A percentile compares a stretch with the other conserved stretches of the same genome.
These are phyloP conservation scores for Girardinus metallicus DNA, from an alignment of 2,797 vertebrate species.

Conservation along the genomic window DNA sequence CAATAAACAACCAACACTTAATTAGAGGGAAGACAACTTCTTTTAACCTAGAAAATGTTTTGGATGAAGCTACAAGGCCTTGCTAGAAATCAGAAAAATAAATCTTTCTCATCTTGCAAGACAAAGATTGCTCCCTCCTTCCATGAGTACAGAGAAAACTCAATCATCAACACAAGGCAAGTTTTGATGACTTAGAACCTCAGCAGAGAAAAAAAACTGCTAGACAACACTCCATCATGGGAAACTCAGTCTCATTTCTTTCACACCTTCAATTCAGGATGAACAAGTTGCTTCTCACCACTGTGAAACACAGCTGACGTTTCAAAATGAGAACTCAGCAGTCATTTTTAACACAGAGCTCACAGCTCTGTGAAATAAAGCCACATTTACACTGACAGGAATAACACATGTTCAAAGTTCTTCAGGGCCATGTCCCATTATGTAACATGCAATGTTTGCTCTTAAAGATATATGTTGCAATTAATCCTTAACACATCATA, in stretches of 20 bases:
- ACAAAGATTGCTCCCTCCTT: conserved; percentile 20
- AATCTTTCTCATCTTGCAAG: background rate
- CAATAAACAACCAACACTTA: background rate
- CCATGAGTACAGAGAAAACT: conserved; percentile 37
- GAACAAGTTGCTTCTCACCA: conserved; percentile 12
- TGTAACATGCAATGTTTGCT: conserved; percentile 47
- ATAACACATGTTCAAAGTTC: conserved; percentile 51
- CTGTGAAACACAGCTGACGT: conserved; percentile 36
- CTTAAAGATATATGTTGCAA: conserved; percentile 45
- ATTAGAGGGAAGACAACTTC: conserved; percentile 3
- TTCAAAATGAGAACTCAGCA: conserved; percentile 24
- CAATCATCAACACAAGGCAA: conserved; percentile 54
- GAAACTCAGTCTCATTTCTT: conserved; percentile 46
- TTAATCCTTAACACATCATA: conserved; percentile 72
- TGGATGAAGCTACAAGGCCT: conserved; percentile 47
- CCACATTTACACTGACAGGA: conserved; percentile 24
- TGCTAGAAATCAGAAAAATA: conserved; percentile 2
- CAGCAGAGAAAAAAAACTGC: background rate
- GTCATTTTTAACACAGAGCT: conserved; percentile 32
- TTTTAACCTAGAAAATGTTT: conserved; percentile 38
- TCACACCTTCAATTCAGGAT: conserved; percentile 48
- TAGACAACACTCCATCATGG: conserved; percentile 27
- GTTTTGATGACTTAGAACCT: conserved; percentile 63
- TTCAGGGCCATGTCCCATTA: conserved; percentile 34
- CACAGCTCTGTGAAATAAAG: conserved; percentile 29